phyloP scores from a whole-genome alignment of 2,888 invertebrate species.

The Platypus cylindrus region DNA sequence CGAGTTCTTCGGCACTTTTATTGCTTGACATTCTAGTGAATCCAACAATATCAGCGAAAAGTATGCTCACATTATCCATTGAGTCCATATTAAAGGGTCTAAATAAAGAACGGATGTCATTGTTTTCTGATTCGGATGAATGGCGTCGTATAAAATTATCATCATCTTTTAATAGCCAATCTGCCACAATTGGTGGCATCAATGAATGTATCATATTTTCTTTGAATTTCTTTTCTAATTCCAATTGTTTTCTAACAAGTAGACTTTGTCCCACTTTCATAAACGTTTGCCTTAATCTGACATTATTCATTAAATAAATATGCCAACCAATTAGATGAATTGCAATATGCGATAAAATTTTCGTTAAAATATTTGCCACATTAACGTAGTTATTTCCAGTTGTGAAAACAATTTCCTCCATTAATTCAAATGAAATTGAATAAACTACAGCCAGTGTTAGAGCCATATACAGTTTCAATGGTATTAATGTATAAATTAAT shows the following conservation, averaged over 20 bases:
- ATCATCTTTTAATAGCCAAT: conserved; percentile 71
- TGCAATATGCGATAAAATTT: conserved; percentile 72
- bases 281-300: conserved; percentile 88
- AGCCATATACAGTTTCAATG: conserved; percentile 78
- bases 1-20: conserved; percentile 91
- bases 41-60: conserved; percentile 96
- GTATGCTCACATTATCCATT: conserved; percentile 91
- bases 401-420: conserved; percentile 35
- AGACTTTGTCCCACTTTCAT: conserved; percentile 93
- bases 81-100: conserved; percentile 94
- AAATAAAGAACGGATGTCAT: conserved; percentile 71
- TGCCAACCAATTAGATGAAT: conserved; percentile 88
- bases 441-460: conserved; percentile 67
- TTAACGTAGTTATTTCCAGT: too few relatives aligned
- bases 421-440: conserved; percentile 73
- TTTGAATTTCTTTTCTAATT: conserved; percentile 87
- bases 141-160: conserved; percentile 44
- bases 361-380: conserved; percentile 43
- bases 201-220: conserved; percentile 96
- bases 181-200: conserved; percentile 90
- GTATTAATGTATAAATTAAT: conserved; percentile 85
- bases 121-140: conserved; percentile 38
- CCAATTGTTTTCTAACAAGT: conserved; percentile 75
- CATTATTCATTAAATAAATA: conserved; percentile 84
- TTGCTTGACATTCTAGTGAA: conserved; percentile 96